Base-by-base conservation (phyloP, 1,140 invertebrate genomes). In the Thaumetopoea pityocampa region DNA sequence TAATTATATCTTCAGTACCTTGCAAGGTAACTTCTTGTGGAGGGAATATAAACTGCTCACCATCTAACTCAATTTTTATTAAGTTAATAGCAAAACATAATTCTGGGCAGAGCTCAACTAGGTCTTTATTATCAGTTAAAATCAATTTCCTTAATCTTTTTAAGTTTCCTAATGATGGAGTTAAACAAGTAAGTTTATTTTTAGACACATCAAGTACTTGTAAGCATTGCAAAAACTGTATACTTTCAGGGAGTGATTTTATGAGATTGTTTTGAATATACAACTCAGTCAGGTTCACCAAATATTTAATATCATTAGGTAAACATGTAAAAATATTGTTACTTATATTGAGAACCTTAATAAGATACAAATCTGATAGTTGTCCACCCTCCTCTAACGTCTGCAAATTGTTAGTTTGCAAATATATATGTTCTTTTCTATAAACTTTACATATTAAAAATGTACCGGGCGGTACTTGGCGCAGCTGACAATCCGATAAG, bases 391-490 rank as follows among this genome's bases (percentile, higher is more conserved):
- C 89, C 48, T 87, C 87, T n/a, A 94, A 70, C 26, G 89, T 88
- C 36, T 86, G 85, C 40, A 94, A 74, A 34, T 86, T 85, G 79
- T 94, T 94, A 41, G 87, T 83, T 45, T 92, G 81, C 44, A 94
- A 79, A 61, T 89, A 85, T 29, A 93, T 74, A 24, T 83, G 77
- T 53, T 91, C 89, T 83, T 95, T 95, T 36, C 91, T 88, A 55
- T 93, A 91, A 23, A 94, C 91, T 73, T 90, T 91, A 71, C 93
- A 94, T 19, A 93, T 79, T 1, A 91, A 90, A 83, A 90, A 94
- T 45, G 93, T 91, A 30, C 92, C 92, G 34, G 88, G 85, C 11
- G 93, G 93, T 23, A 94, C 87, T 32, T 87, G 78, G 58, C 87
- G 88, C 29, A 94, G 85, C 51, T 87, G 85, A 79, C 92, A 94